Percentiles rank a stretch among this genome's conserved stretches.
These are phyloP conservation scores for Coecobrya sp. DNA, from an alignment of 2,888 invertebrate genomes.

Conservation along the genomic window DNA sequence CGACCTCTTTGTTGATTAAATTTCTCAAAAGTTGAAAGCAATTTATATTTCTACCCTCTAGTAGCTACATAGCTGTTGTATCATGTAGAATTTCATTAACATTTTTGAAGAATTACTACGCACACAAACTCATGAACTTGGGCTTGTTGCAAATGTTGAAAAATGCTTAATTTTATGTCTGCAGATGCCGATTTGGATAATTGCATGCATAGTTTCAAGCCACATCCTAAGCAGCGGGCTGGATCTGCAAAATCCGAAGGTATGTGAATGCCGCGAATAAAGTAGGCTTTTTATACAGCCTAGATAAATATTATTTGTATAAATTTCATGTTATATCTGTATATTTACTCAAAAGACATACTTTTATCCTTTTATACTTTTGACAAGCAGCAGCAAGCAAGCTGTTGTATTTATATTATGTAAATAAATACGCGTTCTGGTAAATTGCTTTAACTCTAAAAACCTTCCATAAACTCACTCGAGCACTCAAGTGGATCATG, in stretches of 20 bases:
- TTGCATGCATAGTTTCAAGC: conserved; percentile 86
- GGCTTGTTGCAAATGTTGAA: not conserved
- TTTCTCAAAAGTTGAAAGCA: too few relatives aligned
- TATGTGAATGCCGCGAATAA: conserved; percentile 30
- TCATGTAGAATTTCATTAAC: too few relatives aligned
- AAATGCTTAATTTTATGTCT: conserved; percentile 9
- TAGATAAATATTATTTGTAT: not conserved
- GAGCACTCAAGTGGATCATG: conserved; percentile 26
- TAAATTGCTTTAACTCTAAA: conserved; percentile 25
- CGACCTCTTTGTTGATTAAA: too few relatives aligned
- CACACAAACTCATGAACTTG: too few relatives aligned
- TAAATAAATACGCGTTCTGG: conserved; percentile 7
- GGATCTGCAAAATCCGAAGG: conserved; percentile 85
- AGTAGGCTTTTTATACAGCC: not conserved
- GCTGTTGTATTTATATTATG: not conserved
- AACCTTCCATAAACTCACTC: not conserved
- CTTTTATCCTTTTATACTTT: not conserved
- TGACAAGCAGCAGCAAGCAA: not conserved
- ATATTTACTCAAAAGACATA: not conserved
- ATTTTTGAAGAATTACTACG: too few relatives aligned
- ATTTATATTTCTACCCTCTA: too few relatives aligned
- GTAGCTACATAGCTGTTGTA: too few relatives aligned
- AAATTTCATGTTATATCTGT: not conserved
- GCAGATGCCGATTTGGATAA: conserved; percentile 84
- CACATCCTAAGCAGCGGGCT: conserved; percentile 84